Base-by-base conservation (phyloP, 2,888 invertebrate species). In the Diloba caeruleocephala region DNA sequence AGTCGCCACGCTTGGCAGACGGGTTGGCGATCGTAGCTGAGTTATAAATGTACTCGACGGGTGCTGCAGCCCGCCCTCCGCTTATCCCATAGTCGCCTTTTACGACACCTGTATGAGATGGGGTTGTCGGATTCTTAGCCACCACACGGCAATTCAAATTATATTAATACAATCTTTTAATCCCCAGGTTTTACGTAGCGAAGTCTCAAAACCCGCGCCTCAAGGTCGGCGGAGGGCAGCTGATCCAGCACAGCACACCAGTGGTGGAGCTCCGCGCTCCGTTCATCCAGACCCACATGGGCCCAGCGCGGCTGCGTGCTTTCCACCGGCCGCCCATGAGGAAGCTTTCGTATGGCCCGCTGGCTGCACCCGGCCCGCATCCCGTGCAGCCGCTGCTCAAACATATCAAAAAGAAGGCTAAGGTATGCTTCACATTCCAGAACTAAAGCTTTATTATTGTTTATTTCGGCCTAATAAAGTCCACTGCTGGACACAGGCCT, bases 181-280 rank as follows among this genome's bases (percentile, higher is more conserved):
- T 25, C 34, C 10, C 5, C 87, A 98, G 99, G 44, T 99, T 95
- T 86, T 99, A 99, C 85, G 96, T 97, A 91, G 97, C 99, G 0
- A 97, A 98, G 76, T 97, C 98, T 0, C 97, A 97, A 7, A 96
- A 97, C 7, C 92, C 97, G 10, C 95, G 97, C 17, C 94, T 98
- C 0, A 97, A 97, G 88, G 97, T 98, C 2, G 98, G 98, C 7
- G 98, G 98, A 1, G 98, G 97, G 0, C 98, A 97, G 86, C 94
- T 98, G 2, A 98, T 98, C 53, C 98, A 99, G 85, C 99, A 99
- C 90, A 99, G 99, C 26, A 99, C 98, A 0, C 99, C 99, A 0
- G 98, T 99, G 0, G 98, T 99, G 6, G 99, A 99, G 84, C 91
- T 99, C 1, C 95, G 98, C 17, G 97, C 97, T 3, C 98, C 99